Percentiles rank a stretch among this genome's conserved stretches.
Conservation (phyloP, 2,797 vertebrate genomes). For the Aphelocoma californica region DNA sequence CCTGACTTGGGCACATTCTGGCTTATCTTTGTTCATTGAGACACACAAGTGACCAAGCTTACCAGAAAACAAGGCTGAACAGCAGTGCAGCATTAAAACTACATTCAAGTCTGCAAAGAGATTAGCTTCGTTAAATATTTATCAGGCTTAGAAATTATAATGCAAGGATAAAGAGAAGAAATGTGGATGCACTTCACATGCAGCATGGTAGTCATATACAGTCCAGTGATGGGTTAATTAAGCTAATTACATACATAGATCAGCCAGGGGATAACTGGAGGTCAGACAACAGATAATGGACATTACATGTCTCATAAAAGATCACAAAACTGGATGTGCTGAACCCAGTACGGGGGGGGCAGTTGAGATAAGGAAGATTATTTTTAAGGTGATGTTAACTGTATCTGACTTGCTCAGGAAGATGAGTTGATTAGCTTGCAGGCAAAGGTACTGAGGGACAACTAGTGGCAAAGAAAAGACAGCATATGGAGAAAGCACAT, state of each 20-base stretch:
- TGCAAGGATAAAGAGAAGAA: background rate
- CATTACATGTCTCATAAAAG: background rate
- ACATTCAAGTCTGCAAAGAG: background rate
- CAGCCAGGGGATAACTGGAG: background rate
- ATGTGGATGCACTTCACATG: background rate
- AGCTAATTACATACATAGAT: background rate
- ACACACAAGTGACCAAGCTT: background rate
- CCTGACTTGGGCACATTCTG: background rate
- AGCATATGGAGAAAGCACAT: background rate
- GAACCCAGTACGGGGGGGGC: background rate
- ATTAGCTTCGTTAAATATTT: conserved; percentile 46
- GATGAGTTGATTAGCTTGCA: background rate
- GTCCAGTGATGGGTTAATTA: background rate
- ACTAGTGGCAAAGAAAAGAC: background rate
- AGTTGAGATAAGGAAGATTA: background rate
- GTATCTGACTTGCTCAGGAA: background rate
- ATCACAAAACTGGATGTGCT: background rate
- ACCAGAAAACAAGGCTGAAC: background rate
- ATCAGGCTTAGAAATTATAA: background rate
- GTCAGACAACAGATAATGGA: background rate
- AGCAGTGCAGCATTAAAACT: conserved; percentile 10
- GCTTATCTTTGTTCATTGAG: background rate
- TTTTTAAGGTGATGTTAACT: conserved; percentile 15
- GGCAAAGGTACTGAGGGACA: background rate
- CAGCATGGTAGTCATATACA: background rate